phyloP scores from a whole-genome alignment of 2,797 vertebrate species.

The Centropyge bicolor region DNA sequence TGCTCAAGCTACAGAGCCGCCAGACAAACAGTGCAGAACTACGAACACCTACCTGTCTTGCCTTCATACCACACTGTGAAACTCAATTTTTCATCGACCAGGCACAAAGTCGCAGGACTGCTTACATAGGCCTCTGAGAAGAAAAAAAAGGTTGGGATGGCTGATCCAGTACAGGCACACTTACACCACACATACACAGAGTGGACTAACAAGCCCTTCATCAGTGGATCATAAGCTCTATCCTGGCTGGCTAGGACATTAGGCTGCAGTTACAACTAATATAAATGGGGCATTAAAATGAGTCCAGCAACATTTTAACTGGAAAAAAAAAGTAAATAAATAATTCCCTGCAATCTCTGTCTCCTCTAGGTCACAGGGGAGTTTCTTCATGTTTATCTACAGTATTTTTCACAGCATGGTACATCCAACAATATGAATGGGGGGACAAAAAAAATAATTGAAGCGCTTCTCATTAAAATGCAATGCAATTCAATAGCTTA shows the following conservation, averaged over 20 bases:
- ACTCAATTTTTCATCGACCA: constrained; percentile 37
- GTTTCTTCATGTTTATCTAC: neutral
- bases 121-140: neutral
- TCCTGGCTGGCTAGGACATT: neutral
- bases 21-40: constrained; percentile 70
- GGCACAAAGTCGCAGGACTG: neutral
- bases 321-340: neutral
- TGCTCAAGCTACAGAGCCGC: constrained; percentile 74
- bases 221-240: neutral
- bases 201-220: neutral
- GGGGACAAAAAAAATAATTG: neutral
- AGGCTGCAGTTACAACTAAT: neutral
- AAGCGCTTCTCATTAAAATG: neutral
- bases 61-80: constrained; percentile 57
- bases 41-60: constrained; percentile 59
- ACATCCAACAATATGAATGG: neutral
- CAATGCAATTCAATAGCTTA: neutral
- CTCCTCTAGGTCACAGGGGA: neutral
- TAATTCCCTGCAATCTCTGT: too few species aligned
- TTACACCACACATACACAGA: neutral
- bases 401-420: neutral
- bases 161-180: neutral
- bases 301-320: neutral
- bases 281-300: neutral
- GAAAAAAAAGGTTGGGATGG: neutral